phyloP scores from a whole-genome alignment of 2,797 vertebrate species.

The Pitangus sulphuratus region DNA sequence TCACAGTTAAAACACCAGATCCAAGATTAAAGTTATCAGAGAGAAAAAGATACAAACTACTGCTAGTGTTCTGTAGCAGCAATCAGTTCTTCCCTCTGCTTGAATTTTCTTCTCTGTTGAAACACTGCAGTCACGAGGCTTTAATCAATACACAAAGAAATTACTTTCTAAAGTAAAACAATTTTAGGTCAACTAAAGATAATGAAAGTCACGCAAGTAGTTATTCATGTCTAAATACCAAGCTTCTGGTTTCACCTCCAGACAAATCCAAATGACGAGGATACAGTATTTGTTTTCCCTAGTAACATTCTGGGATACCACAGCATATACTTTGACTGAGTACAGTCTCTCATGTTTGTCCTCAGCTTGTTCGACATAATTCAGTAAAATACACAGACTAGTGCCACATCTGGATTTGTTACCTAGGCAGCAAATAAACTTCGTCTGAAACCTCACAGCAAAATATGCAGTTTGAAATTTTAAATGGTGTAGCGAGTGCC shows the following conservation, averaged over 20 bases:
- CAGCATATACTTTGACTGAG: background rate
- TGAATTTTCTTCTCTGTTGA: background rate
- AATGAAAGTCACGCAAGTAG: background rate
- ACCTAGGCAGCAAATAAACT: constrained; percentile 61
- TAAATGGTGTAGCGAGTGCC: background rate
- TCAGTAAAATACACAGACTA: constrained; percentile 38
- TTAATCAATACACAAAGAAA: constrained; percentile 10
- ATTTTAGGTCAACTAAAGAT: constrained; percentile 18
- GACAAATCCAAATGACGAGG: constrained; percentile 28
- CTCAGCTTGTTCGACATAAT: constrained; percentile 35
- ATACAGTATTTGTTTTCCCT: constrained; percentile 49
- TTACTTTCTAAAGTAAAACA: constrained; percentile 42
- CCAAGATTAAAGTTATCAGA: background rate
- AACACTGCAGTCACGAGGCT: background rate
- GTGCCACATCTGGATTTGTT: constrained; percentile 69
- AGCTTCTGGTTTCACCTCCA: constrained; percentile 31
- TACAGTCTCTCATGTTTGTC: background rate
- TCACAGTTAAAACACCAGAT: background rate
- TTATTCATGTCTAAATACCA: constrained; percentile 3
- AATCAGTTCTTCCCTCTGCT: background rate
- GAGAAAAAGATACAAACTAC: background rate
- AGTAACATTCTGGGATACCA: constrained; percentile 15
- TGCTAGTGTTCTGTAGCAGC: background rate
- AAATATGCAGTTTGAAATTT: constrained; percentile 18
- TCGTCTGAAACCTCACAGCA: constrained; percentile 29